Conservation (phyloP, 2,113 vertebrate species). For the Cheilinus undulatus region DNA sequence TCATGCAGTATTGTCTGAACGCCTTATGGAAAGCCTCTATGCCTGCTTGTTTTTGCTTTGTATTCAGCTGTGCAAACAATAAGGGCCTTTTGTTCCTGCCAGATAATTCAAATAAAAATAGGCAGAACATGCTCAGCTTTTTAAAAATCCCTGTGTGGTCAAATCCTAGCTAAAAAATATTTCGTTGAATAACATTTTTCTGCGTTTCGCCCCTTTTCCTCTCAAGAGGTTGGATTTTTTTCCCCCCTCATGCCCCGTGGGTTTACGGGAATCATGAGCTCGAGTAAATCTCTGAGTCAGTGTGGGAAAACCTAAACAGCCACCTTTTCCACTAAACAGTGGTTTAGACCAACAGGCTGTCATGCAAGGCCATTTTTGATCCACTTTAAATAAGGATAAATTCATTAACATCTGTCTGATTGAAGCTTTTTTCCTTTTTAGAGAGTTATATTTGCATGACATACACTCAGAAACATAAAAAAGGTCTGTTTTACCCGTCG, state of each 20-base stretch:
- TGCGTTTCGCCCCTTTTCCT: slow-evolving; percentile 41
- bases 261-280: slow-evolving; percentile 67
- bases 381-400: not conserved
- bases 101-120: slow-evolving; percentile 17
- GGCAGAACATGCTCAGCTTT: not conserved
- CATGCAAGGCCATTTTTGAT: slow-evolving; percentile 26
- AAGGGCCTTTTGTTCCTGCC: not conserved
- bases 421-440: not conserved
- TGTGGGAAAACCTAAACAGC: slow-evolving; percentile 69
- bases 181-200: slow-evolving; percentile 53
- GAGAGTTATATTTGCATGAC: not conserved
- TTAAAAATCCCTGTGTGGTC: slow-evolving; percentile 5
- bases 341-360: slow-evolving; percentile 39
- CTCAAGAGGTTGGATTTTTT: not conserved
- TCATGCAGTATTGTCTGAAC: not conserved
- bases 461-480: not conserved
- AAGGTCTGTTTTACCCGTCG: too few species aligned
- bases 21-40: not conserved
- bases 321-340: slow-evolving; percentile 53
- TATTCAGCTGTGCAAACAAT: slow-evolving; percentile 53
- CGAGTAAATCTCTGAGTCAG: slow-evolving; percentile 70
- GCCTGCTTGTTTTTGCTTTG: not conserved
- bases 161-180: slow-evolving; percentile 49
- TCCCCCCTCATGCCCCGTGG: not conserved
- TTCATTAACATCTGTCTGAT: not conserved